Percentiles rank a stretch among this genome's conserved stretches.
These are phyloP conservation scores for Noturus placidus DNA, from an alignment of 2,113 vertebrate species.

Conservation along the genomic window DNA sequence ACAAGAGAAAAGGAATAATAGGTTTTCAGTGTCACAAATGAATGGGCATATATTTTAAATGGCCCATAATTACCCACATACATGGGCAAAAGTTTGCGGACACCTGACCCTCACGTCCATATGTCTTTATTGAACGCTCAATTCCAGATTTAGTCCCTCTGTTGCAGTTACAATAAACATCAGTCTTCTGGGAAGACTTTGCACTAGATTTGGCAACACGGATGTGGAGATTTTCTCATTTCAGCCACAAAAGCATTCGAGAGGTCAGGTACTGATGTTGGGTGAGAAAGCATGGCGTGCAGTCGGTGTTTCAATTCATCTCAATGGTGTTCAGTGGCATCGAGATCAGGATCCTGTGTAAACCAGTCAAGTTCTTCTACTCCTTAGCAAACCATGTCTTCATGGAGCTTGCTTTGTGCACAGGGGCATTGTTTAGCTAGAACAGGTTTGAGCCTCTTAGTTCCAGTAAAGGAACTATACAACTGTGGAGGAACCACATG, in stretches of 20 bases:
- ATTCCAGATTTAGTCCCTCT: too few relatives aligned
- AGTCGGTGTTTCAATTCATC: too few relatives aligned
- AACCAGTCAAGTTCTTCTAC: too few relatives aligned
- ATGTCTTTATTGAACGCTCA: conserved; percentile 11
- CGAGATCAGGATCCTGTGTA: too few relatives aligned
- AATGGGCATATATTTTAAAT: not conserved
- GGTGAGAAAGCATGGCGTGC: not conserved
- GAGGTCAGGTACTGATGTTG: too few relatives aligned
- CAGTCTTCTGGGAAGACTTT: not conserved
- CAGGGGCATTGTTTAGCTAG: too few relatives aligned
- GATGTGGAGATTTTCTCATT: not conserved
- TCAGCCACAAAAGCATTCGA: not conserved
- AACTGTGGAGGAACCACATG: not conserved
- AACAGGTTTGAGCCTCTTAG: too few relatives aligned
- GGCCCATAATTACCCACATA: not conserved
- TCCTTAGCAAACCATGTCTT: not conserved
- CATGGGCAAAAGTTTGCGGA: not conserved
- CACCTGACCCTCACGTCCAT: not conserved
- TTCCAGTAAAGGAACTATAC: too few relatives aligned
- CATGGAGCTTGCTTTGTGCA: too few relatives aligned
- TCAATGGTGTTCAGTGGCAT: too few relatives aligned
- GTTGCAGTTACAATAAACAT: not conserved
- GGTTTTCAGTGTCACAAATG: not conserved
- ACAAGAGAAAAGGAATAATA: too few relatives aligned
- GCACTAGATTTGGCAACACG: not conserved